Base-by-base conservation (phyloP, 1,140 invertebrate species). In the Vanessa tameamea region DNA sequence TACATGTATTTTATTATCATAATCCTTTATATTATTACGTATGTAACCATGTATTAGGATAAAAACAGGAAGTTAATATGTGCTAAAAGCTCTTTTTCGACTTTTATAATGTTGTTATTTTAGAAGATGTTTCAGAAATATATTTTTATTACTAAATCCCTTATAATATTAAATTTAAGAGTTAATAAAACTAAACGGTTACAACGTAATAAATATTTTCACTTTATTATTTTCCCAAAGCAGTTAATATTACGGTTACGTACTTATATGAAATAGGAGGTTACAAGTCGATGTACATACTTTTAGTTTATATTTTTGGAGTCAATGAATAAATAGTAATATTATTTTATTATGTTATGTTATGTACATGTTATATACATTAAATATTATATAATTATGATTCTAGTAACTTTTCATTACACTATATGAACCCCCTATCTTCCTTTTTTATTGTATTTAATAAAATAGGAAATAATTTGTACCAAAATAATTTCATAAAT, bases 101-200 rank as follows among this genome's bases (percentile, higher is more conserved):
- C 50, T 15, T 23, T 57, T 57, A 57, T 23, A 57, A 57, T 57
- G 15, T 16, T 53, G n/a, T 53, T 16, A 57, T 57, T 57, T 57
- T 57, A 57, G 53, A 57, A 57, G 53, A 23, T 7, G 11, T 57
- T 26, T 31, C 23, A 12, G 57, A 14, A 61, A 13, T 13, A 61
- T 23, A 47, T 59, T 75, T 74, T 70, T 75, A 75, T 65, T 61
- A 70, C 66, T 57, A 75, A 65, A 75, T 55, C 43, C 20, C 67
- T 69, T 75, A 67, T 70, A 75, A 65, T 70, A 65, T 70, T 47
- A 16, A 69, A 55, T 75, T 75, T 75, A 69, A 75, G 67, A 69
- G 50, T 23, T 55, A 63, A 75, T 75, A 69, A 75, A 75, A 75
- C 26, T 64, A 70, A 75, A 48, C 73, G 73, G 66, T 75, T 64